Percentiles rank a stretch among this genome's conserved stretches.
These are phyloP conservation scores for Coecobrya sp. DNA, from an alignment of 2,888 invertebrate genomes.

Conservation along the genomic window DNA sequence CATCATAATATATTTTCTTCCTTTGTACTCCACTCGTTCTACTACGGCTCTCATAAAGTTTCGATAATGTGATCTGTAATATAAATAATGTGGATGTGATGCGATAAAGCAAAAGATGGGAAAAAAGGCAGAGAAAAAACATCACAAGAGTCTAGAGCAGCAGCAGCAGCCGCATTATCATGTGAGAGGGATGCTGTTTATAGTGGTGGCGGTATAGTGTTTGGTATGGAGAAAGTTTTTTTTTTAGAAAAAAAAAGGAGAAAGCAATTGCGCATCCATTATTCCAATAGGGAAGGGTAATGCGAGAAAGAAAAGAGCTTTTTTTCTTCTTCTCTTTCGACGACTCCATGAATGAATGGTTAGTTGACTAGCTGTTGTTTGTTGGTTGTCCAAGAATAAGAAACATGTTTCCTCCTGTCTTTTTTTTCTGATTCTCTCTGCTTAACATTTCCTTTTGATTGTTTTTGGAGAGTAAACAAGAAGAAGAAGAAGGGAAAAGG, in stretches of 20 bases:
- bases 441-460: conserved; percentile 16
- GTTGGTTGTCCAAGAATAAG: background rate
- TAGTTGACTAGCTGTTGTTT: conserved; percentile 33
- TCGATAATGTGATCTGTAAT: conserved; percentile 44
- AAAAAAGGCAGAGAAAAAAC: background rate
- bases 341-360: conserved; percentile 53
- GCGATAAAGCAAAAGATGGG: conserved; percentile 27
- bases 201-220: too few species aligned
- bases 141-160: background rate
- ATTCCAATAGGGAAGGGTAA: conserved; percentile 46
- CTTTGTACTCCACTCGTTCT: background rate
- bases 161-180: background rate
- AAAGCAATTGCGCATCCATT: conserved; percentile 50
- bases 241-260: background rate
- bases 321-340: too few species aligned
- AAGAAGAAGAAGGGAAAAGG: background rate
- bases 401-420: background rate
- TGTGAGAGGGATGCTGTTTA: background rate
- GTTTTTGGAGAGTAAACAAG: conserved; percentile 5
- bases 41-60: background rate
- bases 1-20: too few species aligned
- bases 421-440: background rate
- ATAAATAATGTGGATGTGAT: conserved; percentile 22
- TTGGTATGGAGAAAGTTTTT: background rate
- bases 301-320: background rate